phyloP scores from a whole-genome alignment of 2,797 vertebrate species.

The Aeoliscus strigatus region DNA sequence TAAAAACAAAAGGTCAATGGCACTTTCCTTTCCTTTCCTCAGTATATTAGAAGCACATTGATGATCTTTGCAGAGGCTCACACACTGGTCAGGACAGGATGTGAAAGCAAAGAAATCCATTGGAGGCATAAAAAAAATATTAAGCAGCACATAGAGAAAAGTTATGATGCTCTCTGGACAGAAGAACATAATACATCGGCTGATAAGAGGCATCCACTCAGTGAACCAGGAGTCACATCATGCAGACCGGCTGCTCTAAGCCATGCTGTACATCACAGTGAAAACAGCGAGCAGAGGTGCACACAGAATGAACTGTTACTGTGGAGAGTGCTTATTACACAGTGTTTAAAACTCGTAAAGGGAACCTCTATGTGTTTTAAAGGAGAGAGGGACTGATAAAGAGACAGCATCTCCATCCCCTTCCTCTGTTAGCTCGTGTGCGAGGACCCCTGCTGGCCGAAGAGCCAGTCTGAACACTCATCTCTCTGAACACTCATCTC shows the following conservation, averaged over 20 bases:
- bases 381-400: constrained; percentile 1
- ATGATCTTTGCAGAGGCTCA: constrained; percentile 3
- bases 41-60: neutral
- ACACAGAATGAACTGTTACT: constrained; percentile 30
- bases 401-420: neutral
- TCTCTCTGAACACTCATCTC: constrained; percentile 20
- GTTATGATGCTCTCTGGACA: constrained; percentile 24
- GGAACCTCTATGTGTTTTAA: neutral
- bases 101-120: constrained; percentile 10
- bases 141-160: constrained; percentile 18
- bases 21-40: constrained; percentile 2
- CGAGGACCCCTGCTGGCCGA: constrained; percentile 50
- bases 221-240: constrained; percentile 44
- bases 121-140: constrained; percentile 16
- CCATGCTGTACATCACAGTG: constrained; percentile 64
- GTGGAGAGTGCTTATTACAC: neutral
- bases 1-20: constrained; percentile 3
- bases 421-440: constrained; percentile 2
- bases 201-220: constrained; percentile 28
- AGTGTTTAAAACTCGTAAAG: constrained; percentile 4
- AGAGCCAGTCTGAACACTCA: constrained; percentile 25
- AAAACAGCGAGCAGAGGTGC: constrained; percentile 58
- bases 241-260: constrained; percentile 55
- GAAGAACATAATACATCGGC: constrained; percentile 17
- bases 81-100: constrained; percentile 19